phyloP scores from a whole-genome alignment of 2,797 vertebrate species.

The Acropternis orthonyx region DNA sequence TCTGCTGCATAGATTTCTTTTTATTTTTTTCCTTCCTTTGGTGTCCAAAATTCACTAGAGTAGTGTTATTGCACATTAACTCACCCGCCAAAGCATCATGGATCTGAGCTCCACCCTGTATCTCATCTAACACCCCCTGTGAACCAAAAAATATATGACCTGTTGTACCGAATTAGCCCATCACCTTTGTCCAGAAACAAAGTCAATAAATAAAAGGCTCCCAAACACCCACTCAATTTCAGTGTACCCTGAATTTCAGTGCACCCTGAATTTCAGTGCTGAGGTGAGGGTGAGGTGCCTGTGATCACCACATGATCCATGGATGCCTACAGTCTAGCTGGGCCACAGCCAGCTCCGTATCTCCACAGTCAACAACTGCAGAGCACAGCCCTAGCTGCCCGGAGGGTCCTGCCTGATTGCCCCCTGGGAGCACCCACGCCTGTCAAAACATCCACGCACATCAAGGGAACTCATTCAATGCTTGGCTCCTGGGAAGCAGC shows the following conservation, averaged over 20 bases:
- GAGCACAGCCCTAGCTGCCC: background rate
- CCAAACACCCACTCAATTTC: background rate
- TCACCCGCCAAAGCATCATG: background rate
- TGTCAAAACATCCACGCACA: background rate
- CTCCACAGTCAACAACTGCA: rapidly evolving
- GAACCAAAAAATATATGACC: background rate
- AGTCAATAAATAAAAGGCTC: background rate
- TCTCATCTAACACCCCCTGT: background rate
- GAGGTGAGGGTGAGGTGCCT: background rate
- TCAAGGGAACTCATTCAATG: background rate
- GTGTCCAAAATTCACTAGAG: background rate
- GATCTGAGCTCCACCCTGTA: background rate
- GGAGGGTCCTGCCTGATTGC: background rate
- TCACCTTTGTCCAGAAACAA: background rate
- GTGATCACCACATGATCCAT: no score
- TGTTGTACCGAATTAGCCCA: background rate
- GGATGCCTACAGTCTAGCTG: background rate
- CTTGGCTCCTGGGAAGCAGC: background rate
- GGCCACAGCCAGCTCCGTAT: background rate
- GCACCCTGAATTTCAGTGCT: no score
- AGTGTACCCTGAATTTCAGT: no score
- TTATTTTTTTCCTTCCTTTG: background rate
- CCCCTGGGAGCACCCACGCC: background rate
- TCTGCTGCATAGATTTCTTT: background rate
- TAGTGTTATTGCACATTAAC: background rate